Conservation (phyloP, 1,140 invertebrate species). For the Drosophila aff. region DNA sequence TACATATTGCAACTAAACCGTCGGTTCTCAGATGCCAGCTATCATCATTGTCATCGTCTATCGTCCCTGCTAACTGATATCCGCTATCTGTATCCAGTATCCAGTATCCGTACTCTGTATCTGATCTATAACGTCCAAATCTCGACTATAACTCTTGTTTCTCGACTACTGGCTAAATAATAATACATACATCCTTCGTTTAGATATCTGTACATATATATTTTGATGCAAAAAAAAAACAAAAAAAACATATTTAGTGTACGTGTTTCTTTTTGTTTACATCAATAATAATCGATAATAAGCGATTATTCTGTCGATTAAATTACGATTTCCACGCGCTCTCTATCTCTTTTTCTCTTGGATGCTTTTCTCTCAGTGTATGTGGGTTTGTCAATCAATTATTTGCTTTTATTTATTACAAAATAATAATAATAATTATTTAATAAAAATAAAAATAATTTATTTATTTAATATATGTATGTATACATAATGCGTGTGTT, state of each 20-base stretch:
- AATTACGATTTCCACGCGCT: conserved; percentile 7
- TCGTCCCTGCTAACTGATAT: conserved; percentile 20
- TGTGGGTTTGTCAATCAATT: conserved; percentile 46
- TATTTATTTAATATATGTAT: conserved; percentile 79
- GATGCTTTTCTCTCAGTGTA: conserved; percentile 18
- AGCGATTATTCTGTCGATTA: conserved; percentile 17
- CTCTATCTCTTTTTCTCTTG: neutral
- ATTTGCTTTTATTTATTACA: conserved; percentile 67
- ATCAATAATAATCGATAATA: conserved; percentile 27
- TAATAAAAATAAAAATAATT: conserved; percentile 80
- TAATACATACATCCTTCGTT: conserved; percentile 48
- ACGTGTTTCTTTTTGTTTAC: conserved; percentile 7
- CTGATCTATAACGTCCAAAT: conserved; percentile 18
- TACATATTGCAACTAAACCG: conserved; percentile 79
- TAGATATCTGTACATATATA: conserved; percentile 45
- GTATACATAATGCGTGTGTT: conserved; percentile 57
- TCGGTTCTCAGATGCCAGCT: conserved; percentile 41
- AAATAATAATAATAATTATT: conserved; percentile 78
- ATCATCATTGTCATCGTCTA: conserved; percentile 5
- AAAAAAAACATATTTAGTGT: conserved; percentile 23
- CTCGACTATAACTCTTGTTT: conserved; percentile 19
- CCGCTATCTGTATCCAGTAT: conserved; percentile 2
- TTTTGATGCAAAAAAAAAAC: conserved; percentile 42
- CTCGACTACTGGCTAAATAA: conserved; percentile 52
- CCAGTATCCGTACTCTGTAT: conserved; percentile 5